Evolutionary conservation across 2,113 vertebrate genomes (phyloP).

Genomic region (Lasiurus cinereus): DNA sequence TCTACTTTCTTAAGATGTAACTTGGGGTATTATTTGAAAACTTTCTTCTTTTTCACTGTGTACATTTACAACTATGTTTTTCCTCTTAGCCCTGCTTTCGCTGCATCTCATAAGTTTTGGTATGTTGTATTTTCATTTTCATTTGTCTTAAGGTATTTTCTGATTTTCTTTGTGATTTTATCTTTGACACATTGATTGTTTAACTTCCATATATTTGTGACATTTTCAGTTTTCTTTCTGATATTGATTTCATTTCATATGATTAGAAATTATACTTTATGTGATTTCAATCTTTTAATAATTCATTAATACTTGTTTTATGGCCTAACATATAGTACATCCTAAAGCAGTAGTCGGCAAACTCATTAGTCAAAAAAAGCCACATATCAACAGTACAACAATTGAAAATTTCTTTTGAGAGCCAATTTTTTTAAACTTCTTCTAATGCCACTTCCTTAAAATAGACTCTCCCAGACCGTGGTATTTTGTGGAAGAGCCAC

Average conservation of each 20-base stretch:
- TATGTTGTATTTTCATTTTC: background rate
- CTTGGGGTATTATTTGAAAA: background rate
- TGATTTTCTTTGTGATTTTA: slow-evolving; percentile 12
- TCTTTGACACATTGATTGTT: background rate
- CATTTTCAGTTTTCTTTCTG: slow-evolving; percentile 39
- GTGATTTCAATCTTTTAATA: background rate
- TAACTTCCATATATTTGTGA: background rate
- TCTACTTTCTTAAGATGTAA: slow-evolving; percentile 24
- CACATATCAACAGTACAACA: no score
- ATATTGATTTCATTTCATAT: background rate
- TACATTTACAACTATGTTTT: background rate
- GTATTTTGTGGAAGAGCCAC: no score
- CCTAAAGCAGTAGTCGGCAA: background rate
- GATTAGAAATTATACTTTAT: slow-evolving; percentile 5
- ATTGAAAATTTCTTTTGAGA: no score
- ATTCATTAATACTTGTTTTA: slow-evolving; percentile 1
- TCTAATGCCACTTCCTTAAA: no score
- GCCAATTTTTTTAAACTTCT: no score
- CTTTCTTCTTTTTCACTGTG: background rate
- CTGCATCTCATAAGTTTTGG: background rate
- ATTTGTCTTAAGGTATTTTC: background rate
- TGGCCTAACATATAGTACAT: background rate
- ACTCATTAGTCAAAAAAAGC: no score
- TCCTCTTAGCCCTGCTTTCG: background rate
- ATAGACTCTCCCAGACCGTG: no score